phyloP scores from a whole-genome alignment of 2,113 vertebrate species.

The Ameiurus melas region DNA sequence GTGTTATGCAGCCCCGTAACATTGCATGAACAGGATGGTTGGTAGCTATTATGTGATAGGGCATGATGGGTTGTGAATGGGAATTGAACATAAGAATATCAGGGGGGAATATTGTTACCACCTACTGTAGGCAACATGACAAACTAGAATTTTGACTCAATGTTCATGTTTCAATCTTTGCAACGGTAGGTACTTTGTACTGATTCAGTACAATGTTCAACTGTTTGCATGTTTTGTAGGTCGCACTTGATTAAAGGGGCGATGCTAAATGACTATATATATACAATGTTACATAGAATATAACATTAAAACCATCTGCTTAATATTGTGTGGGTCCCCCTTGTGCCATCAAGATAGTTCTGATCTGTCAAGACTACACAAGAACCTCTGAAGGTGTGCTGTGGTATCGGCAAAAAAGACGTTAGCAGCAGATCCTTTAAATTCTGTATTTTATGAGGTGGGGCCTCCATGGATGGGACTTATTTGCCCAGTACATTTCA shows the following conservation, averaged over 20 bases:
- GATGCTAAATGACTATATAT: background rate
- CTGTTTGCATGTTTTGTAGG: background rate
- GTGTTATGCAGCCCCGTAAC: background rate
- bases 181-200: background rate
- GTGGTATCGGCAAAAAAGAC: too few species aligned
- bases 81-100: background rate
- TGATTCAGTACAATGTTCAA: background rate
- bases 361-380: too few species aligned
- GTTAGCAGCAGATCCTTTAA: too few species aligned
- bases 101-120: background rate
- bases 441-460: too few species aligned
- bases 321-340: too few species aligned
- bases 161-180: background rate
- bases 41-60: background rate
- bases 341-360: too few species aligned
- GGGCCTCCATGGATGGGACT: too few species aligned
- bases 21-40: background rate
- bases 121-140: background rate
- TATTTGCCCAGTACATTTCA: too few species aligned
- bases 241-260: background rate
- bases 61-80: background rate
- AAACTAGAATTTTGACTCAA: too few species aligned
- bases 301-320: too few species aligned
- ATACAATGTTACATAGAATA: background rate
- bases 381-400: too few species aligned